Evolutionary conservation across 2,113 vertebrate species (phyloP), one percentile per base, ranked within the genome.

Genomic region (Meleagris gallopavo): DNA sequence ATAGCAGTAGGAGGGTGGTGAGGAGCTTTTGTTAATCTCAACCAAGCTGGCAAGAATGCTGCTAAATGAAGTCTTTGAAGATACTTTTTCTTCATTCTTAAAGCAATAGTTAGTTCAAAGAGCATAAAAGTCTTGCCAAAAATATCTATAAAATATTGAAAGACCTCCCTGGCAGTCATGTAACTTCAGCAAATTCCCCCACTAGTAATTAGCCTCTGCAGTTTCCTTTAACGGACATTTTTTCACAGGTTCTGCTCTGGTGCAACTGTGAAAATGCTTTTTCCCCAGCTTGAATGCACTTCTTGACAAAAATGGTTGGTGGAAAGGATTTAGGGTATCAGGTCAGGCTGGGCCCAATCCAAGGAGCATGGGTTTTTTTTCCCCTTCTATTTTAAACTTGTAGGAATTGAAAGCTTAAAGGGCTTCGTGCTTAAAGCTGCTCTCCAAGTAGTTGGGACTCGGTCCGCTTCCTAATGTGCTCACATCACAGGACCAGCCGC

Each of bases 1-100:
- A 93, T 66, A 94, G 92, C 86, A 95, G 93, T 89, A 76, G 88
- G 94, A 96, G 91, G 88, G 88, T 95, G 92, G 88, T 86, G 89
- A 94, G 92, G 92, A 85, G 93, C 88, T 93, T 96, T 93, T 94
- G 94, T 96, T 96, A 96, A 95, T 96, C 94, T 94, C 94, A 94
- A 93, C 76, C 89, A 6, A 95, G 92, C 95, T 94, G 89, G 91
- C 94, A 91, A 92, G 95, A 94, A 96, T 91, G 95, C 95, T 92
- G 87, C 69, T 89, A 92, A 95, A 84, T 81, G 69, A 94, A 94
- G 69, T 57, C 96, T 95, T 96, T 95, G 95, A 96, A 95, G 94
- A 83, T 89, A 54, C 52, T 88, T 94, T 94, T 96, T 86, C 89
- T 94, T 95, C 66, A 83, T 93, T 95, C 96, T 97, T 84, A 95